Base-by-base conservation (phyloP, 2,888 invertebrate species). In the Coecobrya sp. region DNA sequence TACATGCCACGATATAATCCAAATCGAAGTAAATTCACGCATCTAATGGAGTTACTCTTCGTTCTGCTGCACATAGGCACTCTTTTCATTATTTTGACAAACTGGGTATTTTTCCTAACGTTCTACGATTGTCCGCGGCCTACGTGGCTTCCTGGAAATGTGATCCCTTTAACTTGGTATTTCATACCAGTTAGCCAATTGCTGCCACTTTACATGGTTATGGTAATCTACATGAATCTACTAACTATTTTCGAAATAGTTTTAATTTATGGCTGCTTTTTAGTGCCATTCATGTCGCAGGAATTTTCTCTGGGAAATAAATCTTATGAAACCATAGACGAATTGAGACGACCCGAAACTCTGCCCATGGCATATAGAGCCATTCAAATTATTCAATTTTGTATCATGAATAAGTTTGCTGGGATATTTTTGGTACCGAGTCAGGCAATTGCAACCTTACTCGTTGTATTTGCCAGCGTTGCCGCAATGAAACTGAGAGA, bases 391-490 rank as follows among this genome's bases (percentile, higher is more conserved):
- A 3, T 49, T 10, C 49, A 49, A 49, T 7, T 49, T 10, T 1
- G 10, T 1, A 13, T 49, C 10, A 10, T 49, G 1, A 49, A 49
- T 49, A 11, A 13, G 11, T 49, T 49, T 49, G 49, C 49, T 7
- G 49, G 49, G 4, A 49, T 3, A 10, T 49, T 13, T 49, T 7
- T 81, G 1, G 81, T 88, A 4, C 88, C 88, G 4, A 49, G 49
- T 0, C 65, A 88, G 30, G n/a, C 65, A 10, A 1, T 88, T 0
- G 22, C 62, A 0, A 49, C 27, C 0, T 55, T 49, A 7, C 22
- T 88, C 0, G 7, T 68, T n/a, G 36, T 88, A 0, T 27, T 65
- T 13, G 3, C 5, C 13, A 49, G 13, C 13, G 3, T 49, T 13
- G 13, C 10, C 13, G 1, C 13, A 3, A 49, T 49, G 1, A 13